A percentile compares a stretch with the other conserved stretches of the same genome.
phyloP scores from a whole-genome alignment of 2,888 invertebrate species.

The Coenonympha arcania region DNA sequence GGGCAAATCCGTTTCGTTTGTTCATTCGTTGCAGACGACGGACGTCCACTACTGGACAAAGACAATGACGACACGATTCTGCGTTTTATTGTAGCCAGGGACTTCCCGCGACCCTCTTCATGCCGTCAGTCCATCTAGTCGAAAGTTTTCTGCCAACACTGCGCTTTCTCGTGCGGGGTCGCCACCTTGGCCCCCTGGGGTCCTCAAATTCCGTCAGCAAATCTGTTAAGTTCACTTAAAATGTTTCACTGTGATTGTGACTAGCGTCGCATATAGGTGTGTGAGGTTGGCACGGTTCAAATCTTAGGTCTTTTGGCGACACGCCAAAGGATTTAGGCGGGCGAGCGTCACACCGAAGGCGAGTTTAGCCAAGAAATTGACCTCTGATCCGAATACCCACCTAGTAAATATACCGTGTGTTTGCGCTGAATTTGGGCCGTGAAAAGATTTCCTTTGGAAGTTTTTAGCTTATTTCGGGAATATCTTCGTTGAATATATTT shows the following conservation, averaged over 20 bases:
- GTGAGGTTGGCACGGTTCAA: constrained; percentile 13
- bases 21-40: no score
- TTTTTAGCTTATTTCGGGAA: background rate
- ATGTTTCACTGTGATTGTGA: background rate
- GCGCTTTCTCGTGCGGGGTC: no score
- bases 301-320: constrained; percentile 11
- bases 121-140: no score
- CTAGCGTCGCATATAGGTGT: background rate
- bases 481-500: background rate
- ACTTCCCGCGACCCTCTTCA: no score
- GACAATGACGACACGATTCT: no score
- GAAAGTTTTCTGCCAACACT: no score
- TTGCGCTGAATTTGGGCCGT: background rate
- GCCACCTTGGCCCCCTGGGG: no score
- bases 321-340: constrained; percentile 3
- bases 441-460: constrained; percentile 2
- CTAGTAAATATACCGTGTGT: constrained; percentile 6
- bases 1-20: no score
- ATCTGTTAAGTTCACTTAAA: no score
- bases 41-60: no score
- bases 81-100: no score
- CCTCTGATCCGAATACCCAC: constrained; percentile 9
- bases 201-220: no score
- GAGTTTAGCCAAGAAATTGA: constrained; percentile 14
- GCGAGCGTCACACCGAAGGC: constrained; percentile 9